These are phyloP conservation scores for Kradibia gibbosae DNA, from an alignment of 1,140 invertebrate species.

Conservation along the genomic window DNA sequence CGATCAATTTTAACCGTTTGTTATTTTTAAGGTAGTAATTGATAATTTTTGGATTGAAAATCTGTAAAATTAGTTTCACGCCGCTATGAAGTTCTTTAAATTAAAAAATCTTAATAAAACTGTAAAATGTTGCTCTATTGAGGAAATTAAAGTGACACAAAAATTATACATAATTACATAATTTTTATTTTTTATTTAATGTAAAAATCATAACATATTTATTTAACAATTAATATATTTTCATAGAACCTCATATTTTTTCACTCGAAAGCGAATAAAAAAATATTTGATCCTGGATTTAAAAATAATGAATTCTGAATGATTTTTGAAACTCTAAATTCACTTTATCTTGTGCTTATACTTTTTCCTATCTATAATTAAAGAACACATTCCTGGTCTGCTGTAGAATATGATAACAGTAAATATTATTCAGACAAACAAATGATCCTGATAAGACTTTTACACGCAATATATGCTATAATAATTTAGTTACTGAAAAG, in stretches of 20 bases:
- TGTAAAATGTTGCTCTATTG: no score
- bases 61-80: no score
- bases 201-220: no score
- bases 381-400: not conserved
- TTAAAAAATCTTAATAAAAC: no score
- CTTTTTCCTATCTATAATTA: constrained; percentile 9
- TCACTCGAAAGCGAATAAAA: not conserved
- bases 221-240: no score
- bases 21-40: not conserved
- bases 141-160: no score
- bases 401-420: constrained; percentile 12
- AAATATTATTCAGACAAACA: not conserved
- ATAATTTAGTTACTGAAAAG: no score
- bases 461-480: no score
- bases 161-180: no score
- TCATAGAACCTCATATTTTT: no score
- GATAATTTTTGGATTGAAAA: not conserved
- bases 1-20: not conserved
- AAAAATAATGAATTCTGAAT: not conserved
- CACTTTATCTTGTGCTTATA: not conserved
- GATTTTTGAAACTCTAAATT: not conserved
- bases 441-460: not conserved
- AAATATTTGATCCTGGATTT: not conserved
- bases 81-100: no score
- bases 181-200: no score